These are phyloP conservation scores for Diphyllodes magnificus DNA, from an alignment of 2,113 vertebrate species.

Conservation along the genomic window DNA sequence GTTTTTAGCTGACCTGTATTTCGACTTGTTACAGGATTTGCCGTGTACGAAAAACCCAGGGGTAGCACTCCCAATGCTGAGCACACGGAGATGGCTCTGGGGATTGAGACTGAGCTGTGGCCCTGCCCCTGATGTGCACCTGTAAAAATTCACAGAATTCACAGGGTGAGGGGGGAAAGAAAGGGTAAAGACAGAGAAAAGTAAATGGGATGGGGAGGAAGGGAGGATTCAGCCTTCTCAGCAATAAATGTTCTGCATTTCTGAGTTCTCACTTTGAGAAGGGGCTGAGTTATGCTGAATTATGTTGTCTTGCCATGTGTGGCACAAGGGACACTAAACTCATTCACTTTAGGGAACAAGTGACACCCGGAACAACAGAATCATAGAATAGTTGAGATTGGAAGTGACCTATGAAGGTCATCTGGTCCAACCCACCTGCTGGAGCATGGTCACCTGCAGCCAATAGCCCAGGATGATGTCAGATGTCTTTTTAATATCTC, in stretches of 20 bases:
- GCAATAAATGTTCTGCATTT: not conserved
- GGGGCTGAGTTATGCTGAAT: not conserved
- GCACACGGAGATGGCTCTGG: not conserved
- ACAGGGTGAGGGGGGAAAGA: fast-evolving
- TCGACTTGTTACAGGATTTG: not conserved
- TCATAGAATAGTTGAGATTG: not conserved
- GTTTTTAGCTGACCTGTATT: slow-evolving; percentile 50
- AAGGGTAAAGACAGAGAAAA: not conserved
- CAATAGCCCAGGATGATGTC: not conserved
- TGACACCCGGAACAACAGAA: not conserved
- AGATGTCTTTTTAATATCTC: not conserved
- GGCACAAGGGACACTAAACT: not conserved
- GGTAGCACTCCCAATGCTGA: not conserved
- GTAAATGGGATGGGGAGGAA: fast-evolving
- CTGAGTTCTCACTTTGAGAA: not conserved
- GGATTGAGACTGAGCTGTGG: not conserved
- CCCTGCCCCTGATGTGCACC: not conserved
- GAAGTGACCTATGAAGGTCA: not conserved
- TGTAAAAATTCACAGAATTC: not conserved
- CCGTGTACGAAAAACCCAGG: not conserved
- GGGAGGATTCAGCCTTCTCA: not conserved
- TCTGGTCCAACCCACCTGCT: not conserved
- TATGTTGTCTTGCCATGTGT: not conserved
- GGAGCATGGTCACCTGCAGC: not conserved
- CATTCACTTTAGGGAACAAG: not conserved